These are phyloP conservation scores for Urophycis tenuis DNA, from an alignment of 2,797 vertebrate species.

Conservation along the genomic window DNA sequence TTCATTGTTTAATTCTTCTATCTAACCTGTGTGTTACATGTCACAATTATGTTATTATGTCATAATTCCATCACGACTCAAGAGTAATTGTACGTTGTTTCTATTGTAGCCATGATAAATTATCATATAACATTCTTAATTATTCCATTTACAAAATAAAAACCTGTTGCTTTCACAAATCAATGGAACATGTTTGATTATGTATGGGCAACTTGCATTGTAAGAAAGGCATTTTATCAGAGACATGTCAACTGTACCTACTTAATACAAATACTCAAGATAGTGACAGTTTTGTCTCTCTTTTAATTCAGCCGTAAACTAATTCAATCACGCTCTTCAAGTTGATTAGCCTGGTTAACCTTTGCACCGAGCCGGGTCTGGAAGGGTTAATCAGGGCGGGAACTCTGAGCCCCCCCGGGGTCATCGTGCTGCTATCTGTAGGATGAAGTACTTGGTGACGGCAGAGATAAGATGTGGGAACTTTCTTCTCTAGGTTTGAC, in stretches of 20 bases:
- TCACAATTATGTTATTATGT: neutral
- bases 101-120: neutral
- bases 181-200: neutral
- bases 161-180: neutral
- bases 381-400: conserved; percentile 83
- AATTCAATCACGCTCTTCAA: conserved; percentile 64
- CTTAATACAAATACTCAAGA: neutral
- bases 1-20: neutral
- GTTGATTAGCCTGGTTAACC: conserved; percentile 80
- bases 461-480: conserved; percentile 59
- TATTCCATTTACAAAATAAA: neutral
- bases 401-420: conserved; percentile 68
- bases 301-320: conserved; percentile 4
- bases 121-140: neutral
- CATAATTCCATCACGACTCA: neutral
- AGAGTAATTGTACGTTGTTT: neutral
- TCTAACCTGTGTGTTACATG: neutral
- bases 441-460: conserved; percentile 66
- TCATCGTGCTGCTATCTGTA: conserved; percentile 71
- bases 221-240: no score
- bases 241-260: neutral
- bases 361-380: conserved; percentile 68
- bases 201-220: neutral
- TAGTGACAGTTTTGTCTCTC: neutral
- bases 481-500: conserved; percentile 45